Base-by-base conservation (phyloP, 2,113 vertebrate species). In the Callipepla californica region DNA sequence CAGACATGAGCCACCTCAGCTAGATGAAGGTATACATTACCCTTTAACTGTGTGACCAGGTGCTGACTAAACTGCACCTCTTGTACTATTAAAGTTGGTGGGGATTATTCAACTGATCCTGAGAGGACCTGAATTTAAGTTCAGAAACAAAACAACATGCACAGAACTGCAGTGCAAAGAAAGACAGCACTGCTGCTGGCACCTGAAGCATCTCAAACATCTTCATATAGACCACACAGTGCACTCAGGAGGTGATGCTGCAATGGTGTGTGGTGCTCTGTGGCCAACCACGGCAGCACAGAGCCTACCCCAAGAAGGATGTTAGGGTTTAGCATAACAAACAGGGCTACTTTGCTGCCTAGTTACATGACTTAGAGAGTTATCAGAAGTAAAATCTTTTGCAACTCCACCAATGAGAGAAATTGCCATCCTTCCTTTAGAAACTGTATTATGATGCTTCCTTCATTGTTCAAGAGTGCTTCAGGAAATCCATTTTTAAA, bases 401-500 rank as follows among this genome's bases (percentile, higher is more conserved):
- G 9, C 28, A 84, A 62, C 65, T 78, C 78, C 65, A 69, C 17
- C 2, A 57, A 57, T 30, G 30, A 57, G 65, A 48, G 36, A 80
- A 67, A 83, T 63, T 70, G 76, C 53, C 47, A 45, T 80, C 48
- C 38, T 55, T 53, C 57, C 83, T 69, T 69, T 93, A 94, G 44
- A 77, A 69, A 38, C 26, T 92, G 45, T 53, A 63, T 85, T 79
- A 76, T 32, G 44, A 95, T 65, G 44, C 70, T 95, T 96, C 89
- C 72, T 92, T 85, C 36, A n/a, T 79, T 45, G 59, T 75, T 89
- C 70, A 90, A 63, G 89, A 87, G 16, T 57, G n/a, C 87, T 96
- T 96, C 96, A 96, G 95, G 94, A 97, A 97, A 91, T 85, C 45
- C 61, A 87, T 82, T 90, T 80, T 95, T 85, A 94, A 90, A 65